Base-by-base conservation (phyloP, 2,113 vertebrate species). In the Odocoileus virginianus region DNA sequence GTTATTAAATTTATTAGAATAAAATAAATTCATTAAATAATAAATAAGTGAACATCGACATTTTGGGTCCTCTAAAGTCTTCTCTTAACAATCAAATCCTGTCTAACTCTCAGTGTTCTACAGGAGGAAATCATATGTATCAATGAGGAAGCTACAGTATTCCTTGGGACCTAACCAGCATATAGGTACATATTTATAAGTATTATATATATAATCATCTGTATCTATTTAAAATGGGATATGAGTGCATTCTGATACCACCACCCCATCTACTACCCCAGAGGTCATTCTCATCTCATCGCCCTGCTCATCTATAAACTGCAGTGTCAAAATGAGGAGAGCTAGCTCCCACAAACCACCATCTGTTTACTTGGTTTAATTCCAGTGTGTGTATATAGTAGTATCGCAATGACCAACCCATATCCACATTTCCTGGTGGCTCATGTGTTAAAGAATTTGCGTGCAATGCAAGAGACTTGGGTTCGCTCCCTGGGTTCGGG, bases 401-500 rank as follows among this genome's bases (percentile, higher is more conserved):
- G 6, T 36, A 54, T 82, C 50, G 36, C 79, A 82, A 33, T 64
- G 79, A 79, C 30, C 61, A 87, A 25, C 8, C n/a, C n/a, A 4
- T 64, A 61, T 14, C 19, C 57, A 54, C 19, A 27, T 64, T 74
- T 74, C n/a, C 19, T 74, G 19, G 67, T 74, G 17, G 67, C 67
- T 74, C 67, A 74, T 40, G n/a, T 40, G 19, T 40, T 74, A 74
- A 74, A 71, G n/a, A 71, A 71, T 71, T 74, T 74, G n/a, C 67
- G n/a, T 74, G n/a, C 36, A 40, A 74, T 74, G 10, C n/a, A 23
- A 40, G 67, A 71, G 67, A 71, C 67, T 40, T 71, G 67, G n/a
- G 10, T 71, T 71, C 0, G 0, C 10, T 71, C 67, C n/a, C n/a
- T 71, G 19, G 19, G 67, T 40, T 71, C 2, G 0, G 2, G 67